Base-by-base conservation (phyloP, 2,888 invertebrate genomes). In the Zaprionus bogoriensis region DNA sequence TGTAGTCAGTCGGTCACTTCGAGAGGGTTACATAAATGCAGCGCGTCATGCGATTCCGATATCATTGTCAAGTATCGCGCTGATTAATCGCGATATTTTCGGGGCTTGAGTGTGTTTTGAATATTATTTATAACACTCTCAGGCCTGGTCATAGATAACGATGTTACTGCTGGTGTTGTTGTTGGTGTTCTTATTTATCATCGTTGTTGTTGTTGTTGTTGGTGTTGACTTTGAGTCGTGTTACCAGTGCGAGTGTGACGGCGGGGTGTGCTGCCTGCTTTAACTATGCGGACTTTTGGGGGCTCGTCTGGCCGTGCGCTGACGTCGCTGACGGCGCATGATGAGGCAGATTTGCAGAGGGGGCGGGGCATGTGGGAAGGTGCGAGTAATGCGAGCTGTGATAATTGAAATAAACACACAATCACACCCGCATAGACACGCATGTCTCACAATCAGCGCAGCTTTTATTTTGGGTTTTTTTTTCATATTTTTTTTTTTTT, bases 361-460 rank as follows among this genome's bases (percentile, higher is more conserved):
- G 9, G 12, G 39, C 9, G 4, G 20, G 3, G 9, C 9, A 1
- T 9, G 36, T 1, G 14, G 3, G 2, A 4, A 19, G 4, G 44
- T 12, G 9, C 39, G 17, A 7, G 36, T 41, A 61, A 60, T 41
- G 30, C 50, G 52, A 61, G 41, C 50, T 57, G 53, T 51, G 68
- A 72, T 70, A 58, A 73, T 70, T 73, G 57, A 23, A 42, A 72
- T 51, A 32, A 17, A 52, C 22, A 48, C 4, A 51, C 42, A 48
- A 36, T 39, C 20, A 14, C 27, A 57, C 48, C 32, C 30, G 12
- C 17, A 32, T 39, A 42, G 3, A 36, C 23, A 38, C 4, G 4
- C 7, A n/a, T 12, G 5, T 22, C 25, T 27, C 38, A 28, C 38
- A 28, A 22, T 41, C 23, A n/a, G 3, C 42, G 5, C 27, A 30